Percentiles rank a stretch among this genome's conserved stretches.
phyloP scores from a whole-genome alignment of 64 coral and sea anemone species.

The Dendrophyllia cribrosa region DNA sequence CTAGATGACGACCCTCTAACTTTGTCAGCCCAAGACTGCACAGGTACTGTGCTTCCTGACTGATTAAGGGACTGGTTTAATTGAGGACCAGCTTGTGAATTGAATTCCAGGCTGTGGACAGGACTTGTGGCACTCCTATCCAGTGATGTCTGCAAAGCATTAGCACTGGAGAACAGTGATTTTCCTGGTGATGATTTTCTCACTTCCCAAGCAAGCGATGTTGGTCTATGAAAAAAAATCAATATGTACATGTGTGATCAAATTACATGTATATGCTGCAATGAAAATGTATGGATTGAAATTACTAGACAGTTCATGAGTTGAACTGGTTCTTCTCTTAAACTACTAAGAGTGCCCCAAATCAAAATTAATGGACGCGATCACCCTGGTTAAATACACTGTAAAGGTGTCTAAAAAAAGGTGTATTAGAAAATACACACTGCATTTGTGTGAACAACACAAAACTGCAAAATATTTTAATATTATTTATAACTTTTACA shows the following conservation, averaged over 20 bases:
- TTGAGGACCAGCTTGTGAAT: not conserved
- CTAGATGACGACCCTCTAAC: constrained; percentile 37
- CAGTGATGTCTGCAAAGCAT: constrained; percentile 27
- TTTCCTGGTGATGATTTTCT: constrained; percentile 93
- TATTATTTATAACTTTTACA: too few relatives aligned
- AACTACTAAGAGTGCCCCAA: too few relatives aligned
- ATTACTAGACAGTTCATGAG: too few relatives aligned
- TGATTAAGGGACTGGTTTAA: not conserved
- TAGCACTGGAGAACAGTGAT: constrained; percentile 76
- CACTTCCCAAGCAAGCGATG: constrained; percentile 96
- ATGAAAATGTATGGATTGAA: too few relatives aligned
- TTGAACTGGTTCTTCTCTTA: too few relatives aligned
- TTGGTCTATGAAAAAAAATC: constrained; percentile 58
- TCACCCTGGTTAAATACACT: too few relatives aligned
- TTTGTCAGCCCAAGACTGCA: constrained; percentile 68
- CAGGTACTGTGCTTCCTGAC: not conserved
- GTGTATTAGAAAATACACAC: too few relatives aligned
- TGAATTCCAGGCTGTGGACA: constrained; percentile 47
- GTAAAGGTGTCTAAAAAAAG: too few relatives aligned
- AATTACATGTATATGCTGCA: not conserved
- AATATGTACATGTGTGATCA: not conserved
- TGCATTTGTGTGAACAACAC: too few relatives aligned
- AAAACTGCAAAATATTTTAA: too few relatives aligned
- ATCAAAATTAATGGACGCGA: too few relatives aligned
- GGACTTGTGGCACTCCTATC: constrained; percentile 44